Evolutionary conservation across 2,888 invertebrate species (phyloP).

Genomic region (Tubiluchus corallicola): DNA sequence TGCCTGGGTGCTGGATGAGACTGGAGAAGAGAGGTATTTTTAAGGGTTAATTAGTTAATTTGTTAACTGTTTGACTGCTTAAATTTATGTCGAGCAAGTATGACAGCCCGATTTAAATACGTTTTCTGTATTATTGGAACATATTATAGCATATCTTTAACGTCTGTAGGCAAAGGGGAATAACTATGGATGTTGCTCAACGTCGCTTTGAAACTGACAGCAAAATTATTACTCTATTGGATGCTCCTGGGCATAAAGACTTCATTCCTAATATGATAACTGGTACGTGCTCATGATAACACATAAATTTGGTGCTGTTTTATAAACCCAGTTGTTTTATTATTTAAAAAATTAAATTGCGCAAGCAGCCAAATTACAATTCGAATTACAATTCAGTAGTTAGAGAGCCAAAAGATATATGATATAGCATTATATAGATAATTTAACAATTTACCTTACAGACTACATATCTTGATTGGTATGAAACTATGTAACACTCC

Average conservation of each 20-base stretch:
- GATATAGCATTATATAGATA: too few relatives aligned
- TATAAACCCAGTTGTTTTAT: neutral
- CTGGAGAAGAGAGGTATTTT: slow-evolving; percentile 73
- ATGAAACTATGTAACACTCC: too few relatives aligned
- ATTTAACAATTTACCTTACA: too few relatives aligned
- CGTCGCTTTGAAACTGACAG: slow-evolving; percentile 53
- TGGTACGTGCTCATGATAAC: slow-evolving; percentile 20
- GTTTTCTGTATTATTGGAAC: too few relatives aligned
- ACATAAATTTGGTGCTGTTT: neutral
- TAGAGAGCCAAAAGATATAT: too few relatives aligned
- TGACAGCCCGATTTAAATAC: too few relatives aligned
- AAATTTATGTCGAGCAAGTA: too few relatives aligned
- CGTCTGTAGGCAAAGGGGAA: slow-evolving; percentile 56
- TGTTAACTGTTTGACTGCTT: slow-evolving; percentile 4
- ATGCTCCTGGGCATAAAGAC: slow-evolving; percentile 97
- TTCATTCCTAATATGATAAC: slow-evolving; percentile 99
- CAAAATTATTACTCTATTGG: slow-evolving; percentile 41
- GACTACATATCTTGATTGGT: too few relatives aligned
- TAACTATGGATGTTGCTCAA: slow-evolving; percentile 95
- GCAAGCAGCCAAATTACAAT: too few relatives aligned
- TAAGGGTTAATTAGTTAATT: too few relatives aligned
- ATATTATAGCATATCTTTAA: too few relatives aligned
- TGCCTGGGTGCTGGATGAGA: slow-evolving; percentile 98
- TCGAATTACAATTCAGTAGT: too few relatives aligned
- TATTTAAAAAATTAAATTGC: neutral